Evolutionary conservation across 2,797 vertebrate species (phyloP).

Genomic region (Mus spretus): DNA sequence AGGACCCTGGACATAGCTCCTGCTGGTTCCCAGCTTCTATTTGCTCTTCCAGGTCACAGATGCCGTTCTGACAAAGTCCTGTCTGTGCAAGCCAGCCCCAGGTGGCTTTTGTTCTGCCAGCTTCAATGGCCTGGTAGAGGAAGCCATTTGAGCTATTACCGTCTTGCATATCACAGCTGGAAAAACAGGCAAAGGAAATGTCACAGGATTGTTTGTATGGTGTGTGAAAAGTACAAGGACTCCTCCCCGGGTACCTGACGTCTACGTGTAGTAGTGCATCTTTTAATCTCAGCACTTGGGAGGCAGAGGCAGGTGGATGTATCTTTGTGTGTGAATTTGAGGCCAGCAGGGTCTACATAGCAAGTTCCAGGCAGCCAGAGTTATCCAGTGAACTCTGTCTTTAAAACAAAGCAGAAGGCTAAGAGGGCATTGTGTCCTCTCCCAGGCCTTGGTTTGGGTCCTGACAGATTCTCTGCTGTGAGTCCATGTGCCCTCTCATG

Average conservation of each 20-base stretch:
- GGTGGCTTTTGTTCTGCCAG: not conserved
- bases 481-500: not conserved
- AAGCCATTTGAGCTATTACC: not conserved
- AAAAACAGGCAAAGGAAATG: not conserved
- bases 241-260: rapidly evolving
- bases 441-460: too few relatives aligned
- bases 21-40: not conserved
- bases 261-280: not conserved
- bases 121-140: not conserved
- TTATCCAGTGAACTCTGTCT: not conserved
- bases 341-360: not conserved
- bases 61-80: not conserved
- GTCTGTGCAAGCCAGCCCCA: not conserved
- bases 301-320: not conserved
- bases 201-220: not conserved
- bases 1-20: not conserved
- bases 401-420: not conserved
- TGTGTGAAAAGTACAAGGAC: not conserved
- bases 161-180: too few relatives aligned
- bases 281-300: not conserved
- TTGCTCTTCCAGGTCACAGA: not conserved
- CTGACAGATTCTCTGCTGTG: not conserved
- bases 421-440: not conserved
- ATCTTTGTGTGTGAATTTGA: not conserved
- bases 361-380: not conserved